A percentile compares a stretch with the other conserved stretches of the same genome.
These are phyloP conservation scores for Scomber colias DNA, from an alignment of 2,113 vertebrate species.

Conservation along the genomic window DNA sequence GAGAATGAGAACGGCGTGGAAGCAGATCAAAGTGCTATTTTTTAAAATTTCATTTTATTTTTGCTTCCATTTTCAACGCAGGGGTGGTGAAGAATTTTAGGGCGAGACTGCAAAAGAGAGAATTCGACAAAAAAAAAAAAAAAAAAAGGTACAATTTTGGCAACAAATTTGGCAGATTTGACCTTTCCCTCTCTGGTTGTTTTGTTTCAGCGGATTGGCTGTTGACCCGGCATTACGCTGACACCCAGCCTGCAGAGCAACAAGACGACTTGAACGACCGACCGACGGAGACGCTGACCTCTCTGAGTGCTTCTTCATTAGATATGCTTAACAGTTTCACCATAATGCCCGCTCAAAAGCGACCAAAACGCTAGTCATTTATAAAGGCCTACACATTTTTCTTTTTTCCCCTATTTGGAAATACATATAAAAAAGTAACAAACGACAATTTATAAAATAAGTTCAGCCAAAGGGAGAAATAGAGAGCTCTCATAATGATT, in stretches of 20 bases:
- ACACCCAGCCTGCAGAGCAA: constrained; percentile 20
- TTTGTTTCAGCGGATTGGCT: constrained; percentile 36
- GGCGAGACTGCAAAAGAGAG: constrained; percentile 26
- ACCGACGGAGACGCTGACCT: constrained; percentile 29
- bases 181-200: constrained; percentile 48
- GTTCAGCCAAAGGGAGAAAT: constrained; percentile 61
- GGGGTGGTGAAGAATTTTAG: constrained; percentile 16
- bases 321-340: constrained; percentile 81
- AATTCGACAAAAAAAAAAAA: constrained; percentile 29
- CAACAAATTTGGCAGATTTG: constrained; percentile 81
- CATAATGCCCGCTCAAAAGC: constrained; percentile 73
- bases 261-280: background rate
- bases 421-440: constrained; percentile 81
- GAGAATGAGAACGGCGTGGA: background rate
- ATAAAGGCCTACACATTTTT: constrained; percentile 67
- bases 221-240: constrained; percentile 42
- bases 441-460: constrained; percentile 78
- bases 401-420: constrained; percentile 57
- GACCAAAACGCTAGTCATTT: constrained; percentile 54
- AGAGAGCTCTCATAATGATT: constrained; percentile 14
- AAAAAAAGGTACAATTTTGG: constrained; percentile 76
- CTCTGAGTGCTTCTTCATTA: constrained; percentile 81
- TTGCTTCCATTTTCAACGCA: constrained; percentile 27
- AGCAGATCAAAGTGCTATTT: constrained; percentile 44
- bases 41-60: constrained; percentile 6